phyloP scores from a whole-genome alignment of 2,888 invertebrate genomes.

The Eupithecia centaureata region DNA sequence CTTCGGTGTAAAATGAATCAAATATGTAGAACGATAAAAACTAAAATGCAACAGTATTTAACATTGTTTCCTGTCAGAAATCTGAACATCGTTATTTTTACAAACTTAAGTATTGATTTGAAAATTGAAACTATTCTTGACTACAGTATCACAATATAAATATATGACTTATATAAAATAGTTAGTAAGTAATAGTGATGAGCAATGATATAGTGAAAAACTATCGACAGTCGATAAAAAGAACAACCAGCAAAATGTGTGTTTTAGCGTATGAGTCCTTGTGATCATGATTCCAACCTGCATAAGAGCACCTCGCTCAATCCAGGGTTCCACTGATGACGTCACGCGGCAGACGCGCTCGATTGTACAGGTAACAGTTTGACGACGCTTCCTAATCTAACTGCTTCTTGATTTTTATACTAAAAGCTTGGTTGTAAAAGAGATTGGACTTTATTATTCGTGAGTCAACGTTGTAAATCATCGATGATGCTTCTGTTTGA shows the following conservation, averaged over 20 bases:
- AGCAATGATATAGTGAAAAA: conserved; percentile 16
- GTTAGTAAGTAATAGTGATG: conserved; percentile 12
- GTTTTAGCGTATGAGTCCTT: conserved; percentile 38
- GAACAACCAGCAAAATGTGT: conserved; percentile 20
- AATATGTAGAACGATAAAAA: too few relatives aligned
- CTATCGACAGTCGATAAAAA: conserved; percentile 23
- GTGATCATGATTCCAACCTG: conserved; percentile 87
- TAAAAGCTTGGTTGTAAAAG: conserved; percentile 19
- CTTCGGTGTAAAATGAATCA: too few relatives aligned
- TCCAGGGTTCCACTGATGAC: conserved; percentile 91
- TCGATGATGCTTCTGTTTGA: background rate
- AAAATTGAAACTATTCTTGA: too few relatives aligned
- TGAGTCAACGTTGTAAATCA: conserved; percentile 1
- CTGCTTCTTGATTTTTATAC: conserved; percentile 24
- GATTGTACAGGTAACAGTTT: conserved; percentile 86
- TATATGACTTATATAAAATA: too few relatives aligned
- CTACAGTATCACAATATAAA: too few relatives aligned
- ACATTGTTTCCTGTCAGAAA: conserved; percentile 28
- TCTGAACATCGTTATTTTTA: too few relatives aligned
- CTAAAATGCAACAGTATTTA: too few relatives aligned
- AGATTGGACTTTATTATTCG: background rate
- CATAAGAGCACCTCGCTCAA: conserved; percentile 87
- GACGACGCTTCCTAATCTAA: conserved; percentile 25
- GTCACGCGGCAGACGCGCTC: conserved; percentile 88
- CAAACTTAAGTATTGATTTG: too few relatives aligned